Percentiles rank a stretch among this genome's conserved stretches.
Evolutionary conservation across 2,888 invertebrate species (phyloP).

Genomic region (Agapostemon virescens): DNA sequence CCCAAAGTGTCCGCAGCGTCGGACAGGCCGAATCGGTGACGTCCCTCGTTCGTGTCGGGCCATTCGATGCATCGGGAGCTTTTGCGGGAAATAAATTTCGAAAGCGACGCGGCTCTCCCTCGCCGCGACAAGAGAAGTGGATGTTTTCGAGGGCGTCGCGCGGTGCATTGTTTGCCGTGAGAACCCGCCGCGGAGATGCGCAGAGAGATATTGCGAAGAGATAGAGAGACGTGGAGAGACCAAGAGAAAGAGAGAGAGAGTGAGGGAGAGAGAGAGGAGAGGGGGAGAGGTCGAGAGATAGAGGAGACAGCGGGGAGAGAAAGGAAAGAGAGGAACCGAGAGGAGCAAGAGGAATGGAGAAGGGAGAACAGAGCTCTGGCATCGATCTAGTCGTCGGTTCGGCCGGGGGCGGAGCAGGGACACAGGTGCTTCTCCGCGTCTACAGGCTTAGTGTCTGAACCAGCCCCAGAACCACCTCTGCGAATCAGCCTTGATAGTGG

Average conservation of each 20-base stretch:
- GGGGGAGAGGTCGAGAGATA: slow-evolving; percentile 18
- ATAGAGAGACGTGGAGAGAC: slow-evolving; percentile 32
- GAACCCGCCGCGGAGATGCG: slow-evolving; percentile 72
- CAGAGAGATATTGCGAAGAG: slow-evolving; percentile 72
- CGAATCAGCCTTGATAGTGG: slow-evolving; percentile 69
- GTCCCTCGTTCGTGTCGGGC: slow-evolving; percentile 43
- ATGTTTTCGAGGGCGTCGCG: slow-evolving; percentile 75
- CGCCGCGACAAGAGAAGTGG: slow-evolving; percentile 73
- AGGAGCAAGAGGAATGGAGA: slow-evolving; percentile 53
- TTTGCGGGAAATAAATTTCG: slow-evolving; percentile 69
- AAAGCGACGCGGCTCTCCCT: slow-evolving; percentile 61
- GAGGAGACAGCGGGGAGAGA: slow-evolving; percentile 42
- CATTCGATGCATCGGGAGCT: slow-evolving; percentile 61
- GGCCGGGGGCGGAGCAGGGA: slow-evolving; percentile 74
- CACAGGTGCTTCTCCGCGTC: slow-evolving; percentile 77
- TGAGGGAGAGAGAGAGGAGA: slow-evolving; percentile 27
- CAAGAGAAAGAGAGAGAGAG: slow-evolving; percentile 49
- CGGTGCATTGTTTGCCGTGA: slow-evolving; percentile 75
- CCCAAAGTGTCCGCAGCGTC: slow-evolving; percentile 38
- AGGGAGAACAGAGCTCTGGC: slow-evolving; percentile 67
- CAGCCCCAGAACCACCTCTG: slow-evolving; percentile 73
- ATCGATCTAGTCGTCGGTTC: slow-evolving; percentile 76
- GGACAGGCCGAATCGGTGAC: slow-evolving; percentile 53
- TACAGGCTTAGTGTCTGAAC: slow-evolving; percentile 76
- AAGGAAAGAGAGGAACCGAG: slow-evolving; percentile 38